Evolutionary conservation across 2,888 invertebrate genomes (phyloP).

Genomic region (Drosophila atripex): DNA sequence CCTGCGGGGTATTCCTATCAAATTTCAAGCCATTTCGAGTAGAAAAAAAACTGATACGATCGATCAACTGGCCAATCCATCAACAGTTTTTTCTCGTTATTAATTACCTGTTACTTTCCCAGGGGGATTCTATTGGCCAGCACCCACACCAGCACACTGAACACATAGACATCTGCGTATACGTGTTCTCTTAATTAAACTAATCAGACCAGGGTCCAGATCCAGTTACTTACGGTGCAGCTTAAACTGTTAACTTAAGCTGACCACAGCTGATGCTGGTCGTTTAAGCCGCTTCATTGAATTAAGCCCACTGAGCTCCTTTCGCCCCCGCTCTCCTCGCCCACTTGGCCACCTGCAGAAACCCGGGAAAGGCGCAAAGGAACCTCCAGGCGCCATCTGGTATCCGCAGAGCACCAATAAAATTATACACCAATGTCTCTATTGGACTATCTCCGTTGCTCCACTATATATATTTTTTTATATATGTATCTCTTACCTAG

Average conservation of each 20-base stretch:
- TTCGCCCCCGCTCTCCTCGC: not conserved
- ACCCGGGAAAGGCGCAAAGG: conserved; percentile 2
- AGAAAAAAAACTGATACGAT: conserved; percentile 19
- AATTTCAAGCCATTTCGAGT: conserved; percentile 17
- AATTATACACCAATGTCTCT: conserved; percentile 70
- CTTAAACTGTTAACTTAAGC: conserved; percentile 45
- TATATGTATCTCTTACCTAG: conserved; percentile 10
- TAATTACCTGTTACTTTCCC: conserved; percentile 17
- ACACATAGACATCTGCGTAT: not conserved
- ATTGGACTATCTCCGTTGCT: conserved; percentile 52
- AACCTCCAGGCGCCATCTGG: conserved; percentile 53
- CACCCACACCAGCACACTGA: not conserved
- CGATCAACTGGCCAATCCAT: conserved; percentile 43
- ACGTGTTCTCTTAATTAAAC: conserved; percentile 36
- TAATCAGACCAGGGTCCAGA: conserved; percentile 32
- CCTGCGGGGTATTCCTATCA: not conserved
- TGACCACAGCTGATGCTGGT: conserved; percentile 37
- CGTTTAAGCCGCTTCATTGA: conserved; percentile 60
- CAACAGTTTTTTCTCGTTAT: conserved; percentile 13
- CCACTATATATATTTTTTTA: conserved; percentile 5
- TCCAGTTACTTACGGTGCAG: conserved; percentile 31
- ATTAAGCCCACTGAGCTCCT: conserved; percentile 61
- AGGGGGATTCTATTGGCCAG: conserved; percentile 29
- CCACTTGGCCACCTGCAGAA: conserved; percentile 23
- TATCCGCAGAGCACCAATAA: conserved; percentile 72